Base-by-base conservation (phyloP, 2,888 invertebrate species). In the Tricholauxania praeusta region DNA sequence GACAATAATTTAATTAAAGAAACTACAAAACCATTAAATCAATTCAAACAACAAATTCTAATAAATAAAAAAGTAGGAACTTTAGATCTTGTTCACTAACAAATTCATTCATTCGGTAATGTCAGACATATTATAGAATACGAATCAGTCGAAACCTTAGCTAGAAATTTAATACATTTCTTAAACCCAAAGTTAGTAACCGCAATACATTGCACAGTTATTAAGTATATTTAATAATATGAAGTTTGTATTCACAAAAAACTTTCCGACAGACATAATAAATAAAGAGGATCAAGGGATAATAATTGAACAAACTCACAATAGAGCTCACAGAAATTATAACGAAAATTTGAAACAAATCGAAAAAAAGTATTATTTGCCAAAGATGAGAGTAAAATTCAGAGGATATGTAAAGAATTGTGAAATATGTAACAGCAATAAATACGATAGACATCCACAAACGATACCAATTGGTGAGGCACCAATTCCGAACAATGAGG, bases 341-440 rank as follows among this genome's bases (percentile, higher is more conserved):
- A 67, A 67, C 32, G 68, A 72, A 68, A 72, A 72, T 72, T 48
- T 62, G 19, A 72, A 72, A 72, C 67, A 72, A 48, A 72, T 68
- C 49, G 57, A 60, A 60, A 59, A 60, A 72, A n/a, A n/a, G n/a
- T n/a, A n/a, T n/a, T n/a, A n/a, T n/a, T n/a, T n/a, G n/a, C n/a
- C n/a, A n/a, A n/a, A 72, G 22, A 72, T 72, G 68, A 72, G 63
- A 68, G 68, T 59, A 39, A 59, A 66, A n/a, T 72, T 72, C 19
- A 72, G 66, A 49, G n/a, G 66, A 65, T 72, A 53, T 65, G 57
- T 71, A 19, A 67, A 57, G 64, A 65, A 74, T 15, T 75, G 74
- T 17, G 62, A 19, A 53, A 65, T 71, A 1, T 75, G 74, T 53
- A 76, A 75, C 47, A 78, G 52, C 57, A 71, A 12, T 28, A n/a